Base-by-base conservation (phyloP, 2,797 vertebrate species). In the Phalanger gymnotis region DNA sequence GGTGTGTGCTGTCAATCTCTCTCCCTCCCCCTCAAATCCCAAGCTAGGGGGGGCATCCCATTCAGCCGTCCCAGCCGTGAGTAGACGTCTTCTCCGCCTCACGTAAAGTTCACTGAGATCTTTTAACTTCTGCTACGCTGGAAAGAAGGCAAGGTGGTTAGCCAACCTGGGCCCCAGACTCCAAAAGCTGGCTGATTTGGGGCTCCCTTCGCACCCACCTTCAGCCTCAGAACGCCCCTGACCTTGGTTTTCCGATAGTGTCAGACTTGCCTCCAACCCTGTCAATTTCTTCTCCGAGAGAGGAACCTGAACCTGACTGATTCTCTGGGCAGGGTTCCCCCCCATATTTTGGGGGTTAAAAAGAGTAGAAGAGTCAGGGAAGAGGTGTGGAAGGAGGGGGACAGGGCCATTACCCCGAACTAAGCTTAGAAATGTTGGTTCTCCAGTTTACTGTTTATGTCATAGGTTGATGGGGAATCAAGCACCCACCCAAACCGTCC, bases 311-410 rank as follows among this genome's bases (percentile, higher is more conserved):
- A 40, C 5, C 14, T 66, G 61, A 66, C 57, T 16, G 34, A 16
- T n/a, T 95, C 93, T 91, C 54, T n/a, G 66, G 87, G 66, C 91
- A 53, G 92, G 40, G 56, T 47, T 73, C 92, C 87, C 91, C 57
- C 94, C 52, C 28, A 58, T 91, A 89, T 92, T 96, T 91, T 16
- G 5, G 57, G 81, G 30, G 52, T 19, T 81, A 9, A 47, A 81
- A 47, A 25, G 61, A 53, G 30, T 2, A 14, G 54, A 1, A 31
- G 34, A 34, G 19, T 3, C 40, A 1, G 25, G 52, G 7, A 34
- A 53, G 27, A 12, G 10, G 6, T 19, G 30, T 0, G 58, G 53
- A 53, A 31, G 12, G 13, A 58, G 61, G 12, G 22, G n/a, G n/a
- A 40, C 61, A 73, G 34, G 14, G 1, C 9, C 61, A 19, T 73